Evolutionary conservation across 1,140 invertebrate genomes (phyloP), one percentile per base, ranked within the genome.

Genomic region (Scylla paramamosain): DNA sequence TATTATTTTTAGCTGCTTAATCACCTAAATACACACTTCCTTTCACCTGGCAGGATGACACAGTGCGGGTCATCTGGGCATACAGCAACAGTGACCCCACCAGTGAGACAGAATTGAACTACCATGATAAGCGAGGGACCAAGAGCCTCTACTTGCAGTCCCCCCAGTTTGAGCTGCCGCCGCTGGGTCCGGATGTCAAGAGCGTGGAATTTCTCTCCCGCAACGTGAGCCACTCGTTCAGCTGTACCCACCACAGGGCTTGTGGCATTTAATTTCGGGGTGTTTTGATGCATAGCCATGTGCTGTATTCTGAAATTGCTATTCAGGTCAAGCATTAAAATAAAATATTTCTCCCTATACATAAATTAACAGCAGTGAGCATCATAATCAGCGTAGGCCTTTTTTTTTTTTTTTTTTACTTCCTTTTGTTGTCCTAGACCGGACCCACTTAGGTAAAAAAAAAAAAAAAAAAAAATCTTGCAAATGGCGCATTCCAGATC

Each of bases 21-120:
- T n/a, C 39, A 39, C 39, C 39, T 46, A 25, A 48, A 91, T 25
- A 48, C 4, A 20, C 0, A 20, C 45, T 92, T 4, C 82, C 32
- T 20, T 67, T 31, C 82, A 20, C 46, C 14, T 82, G 94, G 29
- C 29, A 96, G 96, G 95, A 96, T 52, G 96, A 96, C 77, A 96
- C 96, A 29, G 92, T 96, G 0, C 96, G 96, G 14, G 46, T 96
- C 16, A 96, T 96, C 31, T 96, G 96, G 95, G 96, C 96, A n/a
- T 96, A 92, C 83, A 91, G 96, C 20, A 82, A 83, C 10, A 82
- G 93, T 20, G 96, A 92, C 67, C 86, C 39, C 1, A 7, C 25
- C 52, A 45, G 12, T 3, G n/a, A n/a, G 28, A 32, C 39, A 25
- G 25, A 32, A n/a, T 31, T 91, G 39, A 32, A 8, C 6, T 31